These are phyloP conservation scores for Schizopygopsis pylzovi DNA, from an alignment of 2,797 vertebrate species.

Conservation along the genomic window DNA sequence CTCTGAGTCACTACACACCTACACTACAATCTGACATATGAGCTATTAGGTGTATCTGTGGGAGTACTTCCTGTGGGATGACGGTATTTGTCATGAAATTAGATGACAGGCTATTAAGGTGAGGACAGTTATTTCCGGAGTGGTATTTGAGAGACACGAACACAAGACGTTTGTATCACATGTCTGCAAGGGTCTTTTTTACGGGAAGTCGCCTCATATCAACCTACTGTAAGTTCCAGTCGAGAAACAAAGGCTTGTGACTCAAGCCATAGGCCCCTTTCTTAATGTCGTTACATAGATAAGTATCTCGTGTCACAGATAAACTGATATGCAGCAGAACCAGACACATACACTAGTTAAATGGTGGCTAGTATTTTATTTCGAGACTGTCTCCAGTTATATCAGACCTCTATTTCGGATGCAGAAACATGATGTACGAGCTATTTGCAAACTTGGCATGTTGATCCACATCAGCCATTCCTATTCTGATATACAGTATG, in stretches of 20 bases:
- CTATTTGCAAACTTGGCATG: slow-evolving; percentile 7
- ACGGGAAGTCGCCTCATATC: slow-evolving; percentile 26
- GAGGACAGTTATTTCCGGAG: slow-evolving; percentile 35
- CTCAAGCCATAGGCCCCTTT: slow-evolving; percentile 5
- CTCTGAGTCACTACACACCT: slow-evolving; percentile 41
- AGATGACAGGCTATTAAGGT: slow-evolving; percentile 18
- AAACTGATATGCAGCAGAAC: not conserved
- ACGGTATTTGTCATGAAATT: slow-evolving; percentile 41
- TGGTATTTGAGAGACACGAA: slow-evolving; percentile 6
- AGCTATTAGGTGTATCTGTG: slow-evolving; percentile 9
- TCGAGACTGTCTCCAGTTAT: not conserved
- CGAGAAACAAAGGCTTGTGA: slow-evolving; percentile 27
- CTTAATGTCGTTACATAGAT: not conserved
- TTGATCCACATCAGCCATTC: not conserved
- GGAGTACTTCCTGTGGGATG: slow-evolving; percentile 40
- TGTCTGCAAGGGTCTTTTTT: slow-evolving; percentile 30
- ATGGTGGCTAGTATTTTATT: not conserved
- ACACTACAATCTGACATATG: slow-evolving; percentile 15
- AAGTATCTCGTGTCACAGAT: slow-evolving; percentile 8
- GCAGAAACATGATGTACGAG: not conserved
- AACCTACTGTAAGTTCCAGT: slow-evolving; percentile 18
- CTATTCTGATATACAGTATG: not conserved
- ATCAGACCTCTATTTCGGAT: not conserved
- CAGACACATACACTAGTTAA: not conserved
- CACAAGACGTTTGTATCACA: slow-evolving; percentile 18